Evolutionary conservation across 1,140 invertebrate genomes (phyloP), one percentile per base, ranked within the genome.

Genomic region (Colletes latitarsis): DNA sequence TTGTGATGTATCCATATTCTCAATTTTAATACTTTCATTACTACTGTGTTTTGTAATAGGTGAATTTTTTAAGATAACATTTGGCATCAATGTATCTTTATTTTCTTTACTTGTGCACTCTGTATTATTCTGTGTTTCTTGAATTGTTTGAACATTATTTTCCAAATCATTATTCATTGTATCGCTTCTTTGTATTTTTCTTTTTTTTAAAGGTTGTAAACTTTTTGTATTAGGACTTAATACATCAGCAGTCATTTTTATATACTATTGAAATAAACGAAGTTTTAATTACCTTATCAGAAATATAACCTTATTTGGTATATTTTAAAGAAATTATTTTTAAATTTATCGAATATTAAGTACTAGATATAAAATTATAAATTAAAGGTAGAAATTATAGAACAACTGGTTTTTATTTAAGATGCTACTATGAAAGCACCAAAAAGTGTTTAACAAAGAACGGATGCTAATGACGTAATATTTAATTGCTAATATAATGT

Each of bases 41-140:
- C 15, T n/a, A 72, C n/a, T 67, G 4, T 73, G 8, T 69, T 49
- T 12, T 82, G 68, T 64, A 15, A 9, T 17, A 43, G n/a, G 5
- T 2, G 3, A 6, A 17, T 71, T 43, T 14, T 43, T 58, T 15
- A 10, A 3, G 57, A 0, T 0, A 30, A 9, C 8, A 43, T 58
- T 21, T 55, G 30, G 49, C 15, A 17, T 41, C 5, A 52, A 39
- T 17, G 43, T 21, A 6, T 30, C 8, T 9, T 43, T n/a, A 68
- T 52, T 58, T 68, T 46, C 43, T 9, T 19, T 46, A 19, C 5
- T 72, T 43, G 14, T 6, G 6, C 30, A 41, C 53, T 63, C 41
- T 30, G 1, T 5, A 41, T 5, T 12, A 17, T 0, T 46, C 19
- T 21, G 5, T 53, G 10, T 3, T 41, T 52, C 39, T 19, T 41